Evolutionary conservation across 2,888 invertebrate species (phyloP), one percentile per base, ranked within the genome.

Genomic region (Calliopum simillimum): DNA sequence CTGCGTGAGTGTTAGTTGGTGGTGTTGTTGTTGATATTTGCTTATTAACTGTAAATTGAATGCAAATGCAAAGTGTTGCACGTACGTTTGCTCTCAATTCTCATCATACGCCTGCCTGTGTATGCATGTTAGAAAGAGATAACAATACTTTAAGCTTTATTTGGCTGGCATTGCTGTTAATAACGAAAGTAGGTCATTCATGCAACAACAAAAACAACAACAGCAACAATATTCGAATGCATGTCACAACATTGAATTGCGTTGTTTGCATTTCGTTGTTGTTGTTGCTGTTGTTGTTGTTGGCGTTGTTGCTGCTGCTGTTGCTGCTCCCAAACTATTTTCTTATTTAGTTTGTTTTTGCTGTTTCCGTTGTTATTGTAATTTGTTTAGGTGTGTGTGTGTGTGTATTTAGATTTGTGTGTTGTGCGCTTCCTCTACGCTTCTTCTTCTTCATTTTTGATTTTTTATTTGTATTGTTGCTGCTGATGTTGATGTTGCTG

Each of bases 161-260:
- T 1, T 33, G 33, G 33, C 33, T 33, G 33, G 33, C 33, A 8
- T 33, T 33, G 33, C 58, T 6, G 21, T n/a, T 12, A 43, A 43
- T 19, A 12, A 19, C 14, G 16, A 53, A 64, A 41, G 64, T 64
- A 8, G 64, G 64, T 64, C 64, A 64, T 33, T 33, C 53, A 41
- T 64, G 41, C 47, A 25, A 25, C 61, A 46, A 62, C 23, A 46
- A 43, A n/a, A 19, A 12, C 23, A 19, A 13, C 13, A 41, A 44
- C 59, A 59, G 33, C 63, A 63, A 63, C 63, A 49, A 51, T 4
- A 33, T 13, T n/a, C 16, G 33, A 33, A 33, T 51, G 51, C 49
- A 51, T 63, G 64, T 64, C 64, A 64, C 41, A 64, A 14, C 64
- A 64, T 33, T 64, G 51, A 64, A 64, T 33, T 63, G 49, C 16